Evolutionary conservation across 2,888 invertebrate genomes (phyloP).

Genomic region (Drepana falcataria): DNA sequence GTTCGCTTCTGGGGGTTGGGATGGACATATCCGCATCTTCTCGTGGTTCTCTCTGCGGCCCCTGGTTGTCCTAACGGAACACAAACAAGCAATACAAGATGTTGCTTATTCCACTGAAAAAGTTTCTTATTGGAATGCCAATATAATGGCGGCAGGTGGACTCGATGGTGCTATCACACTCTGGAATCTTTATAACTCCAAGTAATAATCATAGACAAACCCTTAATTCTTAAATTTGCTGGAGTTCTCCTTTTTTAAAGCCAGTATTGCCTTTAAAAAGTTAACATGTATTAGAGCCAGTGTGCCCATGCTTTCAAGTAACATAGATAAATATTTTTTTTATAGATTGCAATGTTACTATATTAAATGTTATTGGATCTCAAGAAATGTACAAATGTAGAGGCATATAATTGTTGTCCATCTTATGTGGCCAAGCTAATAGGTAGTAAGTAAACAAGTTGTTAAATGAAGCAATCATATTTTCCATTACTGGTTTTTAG

Average conservation of each 20-base stretch:
- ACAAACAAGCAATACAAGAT: slow-evolving; percentile 84
- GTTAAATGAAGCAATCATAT: slow-evolving; percentile 54
- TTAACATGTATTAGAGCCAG: slow-evolving; percentile 21
- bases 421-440: slow-evolving; percentile 46
- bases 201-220: slow-evolving; percentile 33
- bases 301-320: slow-evolving; percentile 30
- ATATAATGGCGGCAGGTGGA: slow-evolving; percentile 87
- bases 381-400: slow-evolving; percentile 50
- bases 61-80: slow-evolving; percentile 85
- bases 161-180: slow-evolving; percentile 87
- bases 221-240: slow-evolving; percentile 12
- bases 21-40: slow-evolving; percentile 85
- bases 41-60: slow-evolving; percentile 87
- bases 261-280: slow-evolving; percentile 54
- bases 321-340: slow-evolving; percentile 27
- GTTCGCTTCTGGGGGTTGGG: slow-evolving; percentile 87
- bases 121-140: slow-evolving; percentile 84
- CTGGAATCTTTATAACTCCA: slow-evolving; percentile 87
- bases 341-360: slow-evolving; percentile 34
- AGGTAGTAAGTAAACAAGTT: slow-evolving; percentile 51
- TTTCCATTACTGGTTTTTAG: slow-evolving; percentile 55
- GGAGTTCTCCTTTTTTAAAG: slow-evolving; percentile 17
- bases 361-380: slow-evolving; percentile 49
- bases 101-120: slow-evolving; percentile 83
- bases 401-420: slow-evolving; percentile 21